Evolutionary conservation across 2,113 vertebrate species (phyloP), one percentile per base, ranked within the genome.

Genomic region (Protobothrops mucrosquamatus): DNA sequence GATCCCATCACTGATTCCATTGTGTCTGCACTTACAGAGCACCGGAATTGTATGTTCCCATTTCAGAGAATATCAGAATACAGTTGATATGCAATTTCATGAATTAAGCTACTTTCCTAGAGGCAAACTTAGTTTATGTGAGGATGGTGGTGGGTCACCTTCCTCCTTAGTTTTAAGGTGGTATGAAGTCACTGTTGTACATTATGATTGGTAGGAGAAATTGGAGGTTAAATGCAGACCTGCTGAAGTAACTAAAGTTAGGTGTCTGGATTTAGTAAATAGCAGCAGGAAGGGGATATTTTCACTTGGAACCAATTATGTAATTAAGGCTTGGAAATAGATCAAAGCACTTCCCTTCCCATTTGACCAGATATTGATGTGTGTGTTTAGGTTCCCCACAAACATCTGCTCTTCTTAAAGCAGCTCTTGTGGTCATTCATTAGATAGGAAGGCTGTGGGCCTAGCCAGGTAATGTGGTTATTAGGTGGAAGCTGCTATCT

Each of bases 301-400:
- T 90, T 93, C 69, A 81, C 86, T 93, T 93, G 92, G 88, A 93
- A 93, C 74, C 89, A 90, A 93, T 93, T 93, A 54, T 90, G 69
- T 93, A 74, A 90, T 93, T 93, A 93, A 90, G 55, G 74, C 23
- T 90, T 93, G 92, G 92, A 93, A 57, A 51, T 56, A 61, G 88
- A 90, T 93, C 88, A 93, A 93, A 93, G 92, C 43, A 48, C 29
- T 90, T 86, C 43, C 74, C 74, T 90, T 90, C 29, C 90, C 89
- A 86, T 90, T 86, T 86, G 39, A 90, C 55, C 89, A 89, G 55
- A 93, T 90, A 61, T 93, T 93, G 92, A 85, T 90, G 74, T 89
- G 92, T 89, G 39, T 85, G 54, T 92, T 85, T 46, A 93, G 55
- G 22, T 90, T 39, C 55, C 23, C 55, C 88, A 61, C 74, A 90